phyloP scores from a whole-genome alignment of 2,888 invertebrate genomes.

The Cephonodes hylas region DNA sequence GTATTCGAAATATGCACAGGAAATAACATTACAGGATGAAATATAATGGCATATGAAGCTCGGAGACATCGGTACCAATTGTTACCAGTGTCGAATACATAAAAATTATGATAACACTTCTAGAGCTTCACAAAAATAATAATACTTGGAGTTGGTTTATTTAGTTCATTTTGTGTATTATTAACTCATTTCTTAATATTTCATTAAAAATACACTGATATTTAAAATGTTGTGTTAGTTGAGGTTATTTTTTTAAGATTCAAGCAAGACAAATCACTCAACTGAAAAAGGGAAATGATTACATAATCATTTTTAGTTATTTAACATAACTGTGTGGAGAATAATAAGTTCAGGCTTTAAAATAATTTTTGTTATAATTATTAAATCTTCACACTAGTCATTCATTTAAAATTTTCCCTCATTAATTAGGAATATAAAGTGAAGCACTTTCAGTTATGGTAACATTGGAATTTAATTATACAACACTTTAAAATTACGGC shows the following conservation, averaged over 20 bases:
- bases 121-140: background rate
- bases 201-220: too few species aligned
- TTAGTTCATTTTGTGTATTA: too few species aligned
- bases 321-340: too few species aligned
- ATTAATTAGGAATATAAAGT: background rate
- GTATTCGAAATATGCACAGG: background rate
- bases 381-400: background rate
- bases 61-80: background rate
- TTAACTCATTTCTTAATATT: too few species aligned
- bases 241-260: too few species aligned
- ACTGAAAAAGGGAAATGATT: too few species aligned
- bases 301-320: too few species aligned
- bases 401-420: background rate
- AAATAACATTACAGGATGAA: background rate
- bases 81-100: background rate
- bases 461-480: slow-evolving; percentile 15
- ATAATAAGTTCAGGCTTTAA: background rate
- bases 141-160: too few species aligned
- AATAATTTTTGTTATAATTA: background rate
- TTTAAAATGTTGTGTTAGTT: too few species aligned
- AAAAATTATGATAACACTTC: background rate
- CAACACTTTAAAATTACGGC: slow-evolving; percentile 7
- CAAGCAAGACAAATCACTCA: too few species aligned
- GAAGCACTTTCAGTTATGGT: slow-evolving; percentile 11
- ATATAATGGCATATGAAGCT: background rate